Base-by-base conservation (phyloP, 2,113 vertebrate genomes). In the Tragelaphus strepsiceros region DNA sequence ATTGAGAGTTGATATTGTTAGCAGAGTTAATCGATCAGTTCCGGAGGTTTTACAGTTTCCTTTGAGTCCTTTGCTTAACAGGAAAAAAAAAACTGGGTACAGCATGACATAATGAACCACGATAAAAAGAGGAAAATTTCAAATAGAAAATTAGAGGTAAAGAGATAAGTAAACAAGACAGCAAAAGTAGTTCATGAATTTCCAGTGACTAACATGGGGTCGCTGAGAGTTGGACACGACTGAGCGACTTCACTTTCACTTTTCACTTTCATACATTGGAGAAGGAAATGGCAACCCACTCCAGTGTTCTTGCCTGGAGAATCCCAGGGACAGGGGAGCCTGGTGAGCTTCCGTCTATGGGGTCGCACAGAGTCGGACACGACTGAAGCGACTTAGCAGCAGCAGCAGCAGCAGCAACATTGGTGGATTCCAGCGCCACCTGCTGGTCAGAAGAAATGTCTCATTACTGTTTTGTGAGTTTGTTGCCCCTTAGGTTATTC, bases 381-480 rank as follows among this genome's bases (percentile, higher is more conserved):
- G n/a, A n/a, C n/a, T n/a, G n/a, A n/a, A n/a, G n/a, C n/a, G n/a
- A n/a, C n/a, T n/a, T n/a, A n/a, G n/a, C n/a, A n/a, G n/a, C n/a
- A n/a, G n/a, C n/a, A n/a, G n/a, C n/a, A n/a, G n/a, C n/a, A n/a
- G n/a, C n/a, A n/a, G n/a, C n/a, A n/a, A n/a, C 94, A 96, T 59
- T 67, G 71, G 56, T 61, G 97, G 96, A 95, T 96, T 97, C 83
- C 53, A 94, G 93, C 84, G 96, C 97, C 98, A 98, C 71, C 98
- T 98, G 87, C 97, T 98, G 97, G 89, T 43, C 0, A 77, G 26
- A 96, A 80, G 13, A 5, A 80, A 46, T 85, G 7, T 91, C 62
- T 83, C 71, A 71, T 85, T 67, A 49, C 5, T 32, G 17, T 88
- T 91, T 80, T 5, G 2, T 32, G 54, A 95, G 28, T 87, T 89